phyloP scores from a whole-genome alignment of 2,888 invertebrate species.

The Pasiphila rectangulata region DNA sequence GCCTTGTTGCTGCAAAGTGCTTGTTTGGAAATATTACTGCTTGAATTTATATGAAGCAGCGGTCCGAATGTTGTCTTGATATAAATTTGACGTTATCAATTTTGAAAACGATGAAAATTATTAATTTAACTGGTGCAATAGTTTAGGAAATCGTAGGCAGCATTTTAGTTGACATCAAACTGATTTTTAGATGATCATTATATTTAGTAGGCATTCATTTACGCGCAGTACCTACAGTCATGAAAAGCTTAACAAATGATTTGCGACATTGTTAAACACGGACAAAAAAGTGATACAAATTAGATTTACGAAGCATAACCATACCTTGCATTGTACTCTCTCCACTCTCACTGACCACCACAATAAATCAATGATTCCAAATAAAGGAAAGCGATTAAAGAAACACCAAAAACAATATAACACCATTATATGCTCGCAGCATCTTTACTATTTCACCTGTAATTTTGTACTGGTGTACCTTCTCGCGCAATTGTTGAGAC shows the following conservation, averaged over 20 bases:
- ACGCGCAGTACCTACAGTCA: too few species aligned
- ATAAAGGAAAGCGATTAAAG: constrained; percentile 74
- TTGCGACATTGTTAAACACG: constrained; percentile 7
- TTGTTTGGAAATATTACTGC: background rate
- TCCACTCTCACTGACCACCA: constrained; percentile 45
- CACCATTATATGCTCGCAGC: constrained; percentile 58
- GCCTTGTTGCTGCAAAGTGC: background rate
- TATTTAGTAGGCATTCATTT: too few species aligned
- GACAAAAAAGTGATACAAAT: constrained; percentile 12
- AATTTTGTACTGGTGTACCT: constrained; percentile 69
- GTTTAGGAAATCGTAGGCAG: too few species aligned
- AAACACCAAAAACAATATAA: constrained; percentile 58
- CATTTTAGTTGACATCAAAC: too few species aligned
- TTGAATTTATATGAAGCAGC: background rate
- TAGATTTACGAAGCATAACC: constrained; percentile 35
- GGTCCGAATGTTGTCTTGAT: too few species aligned
- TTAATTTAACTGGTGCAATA: too few species aligned
- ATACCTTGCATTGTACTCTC: constrained; percentile 50
- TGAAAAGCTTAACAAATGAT: background rate
- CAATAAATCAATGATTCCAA: constrained; percentile 70
- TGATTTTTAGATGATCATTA: too few species aligned
- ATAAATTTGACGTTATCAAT: too few species aligned
- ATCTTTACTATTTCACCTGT: constrained; percentile 78
- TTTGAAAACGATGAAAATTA: too few species aligned
- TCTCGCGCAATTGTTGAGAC: constrained; percentile 55